phyloP scores from a whole-genome alignment of 2,113 vertebrate genomes.

The Chloebia gouldiae region DNA sequence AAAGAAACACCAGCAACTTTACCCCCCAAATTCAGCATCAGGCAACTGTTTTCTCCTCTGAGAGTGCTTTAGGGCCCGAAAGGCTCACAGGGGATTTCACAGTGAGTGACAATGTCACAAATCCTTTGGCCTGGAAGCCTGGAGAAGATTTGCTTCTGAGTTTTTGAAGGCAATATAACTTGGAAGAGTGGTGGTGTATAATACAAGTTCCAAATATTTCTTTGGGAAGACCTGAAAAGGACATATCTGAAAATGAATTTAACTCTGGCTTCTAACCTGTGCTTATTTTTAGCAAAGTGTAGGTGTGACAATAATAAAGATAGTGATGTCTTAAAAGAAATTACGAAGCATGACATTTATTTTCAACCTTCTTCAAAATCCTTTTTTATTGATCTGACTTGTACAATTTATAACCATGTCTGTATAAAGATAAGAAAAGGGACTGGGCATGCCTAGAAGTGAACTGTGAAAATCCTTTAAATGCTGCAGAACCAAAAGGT shows the following conservation, averaged over 20 bases:
- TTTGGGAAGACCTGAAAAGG: slow-evolving; percentile 5
- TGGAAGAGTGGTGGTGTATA: background rate
- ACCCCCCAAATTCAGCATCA: background rate
- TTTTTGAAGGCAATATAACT: background rate
- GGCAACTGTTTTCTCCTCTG: background rate
- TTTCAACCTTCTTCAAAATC: slow-evolving; percentile 44
- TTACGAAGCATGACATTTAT: slow-evolving; percentile 50
- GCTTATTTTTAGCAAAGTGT: slow-evolving; percentile 41
- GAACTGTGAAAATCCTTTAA: slow-evolving; percentile 40
- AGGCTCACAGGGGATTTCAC: background rate
- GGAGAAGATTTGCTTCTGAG: background rate
- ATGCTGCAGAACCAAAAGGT: background rate
- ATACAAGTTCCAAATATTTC: background rate
- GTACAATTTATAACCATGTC: slow-evolving; percentile 11
- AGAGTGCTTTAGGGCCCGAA: background rate
- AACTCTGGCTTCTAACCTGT: slow-evolving; percentile 29
- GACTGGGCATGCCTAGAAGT: background rate
- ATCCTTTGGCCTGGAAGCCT: background rate
- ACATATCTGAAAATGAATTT: slow-evolving; percentile 41
- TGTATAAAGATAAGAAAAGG: slow-evolving; percentile 6
- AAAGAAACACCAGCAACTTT: background rate
- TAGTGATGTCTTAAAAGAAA: slow-evolving; percentile 3
- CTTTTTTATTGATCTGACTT: slow-evolving; percentile 56
- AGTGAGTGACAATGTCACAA: background rate
- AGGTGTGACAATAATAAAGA: slow-evolving; percentile 34